Conservation (phyloP, 1,140 invertebrate genomes). For the Drosophila albomicans region DNA sequence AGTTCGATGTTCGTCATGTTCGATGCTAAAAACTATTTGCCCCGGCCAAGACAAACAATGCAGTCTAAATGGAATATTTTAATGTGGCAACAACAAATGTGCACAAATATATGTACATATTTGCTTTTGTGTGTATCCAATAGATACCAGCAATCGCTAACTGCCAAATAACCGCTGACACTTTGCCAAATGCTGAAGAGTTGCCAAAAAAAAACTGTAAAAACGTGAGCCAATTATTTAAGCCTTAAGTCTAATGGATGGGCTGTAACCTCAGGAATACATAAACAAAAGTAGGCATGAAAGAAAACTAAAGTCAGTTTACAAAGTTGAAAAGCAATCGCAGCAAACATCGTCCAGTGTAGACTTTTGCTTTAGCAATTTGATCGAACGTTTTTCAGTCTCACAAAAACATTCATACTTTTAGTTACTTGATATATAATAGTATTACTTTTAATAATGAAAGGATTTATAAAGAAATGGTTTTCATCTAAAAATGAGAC, state of each 20-base stretch:
- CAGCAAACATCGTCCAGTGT: neutral
- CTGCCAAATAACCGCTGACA: constrained; percentile 57
- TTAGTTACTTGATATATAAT: too few relatives aligned
- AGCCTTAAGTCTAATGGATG: constrained; percentile 28
- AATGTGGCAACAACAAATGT: constrained; percentile 5
- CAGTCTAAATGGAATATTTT: constrained; percentile 7
- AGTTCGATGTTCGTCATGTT: constrained; percentile 56
- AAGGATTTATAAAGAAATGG: too few relatives aligned
- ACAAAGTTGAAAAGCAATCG: neutral
- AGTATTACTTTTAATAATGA: too few relatives aligned
- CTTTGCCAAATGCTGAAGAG: constrained; percentile 52
- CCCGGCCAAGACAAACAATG: constrained; percentile 25
- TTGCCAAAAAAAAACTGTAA: constrained; percentile 59
- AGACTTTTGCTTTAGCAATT: neutral
- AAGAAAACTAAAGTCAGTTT: neutral
- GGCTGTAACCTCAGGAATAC: neutral
- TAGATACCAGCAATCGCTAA: constrained; percentile 24
- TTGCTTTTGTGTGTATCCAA: neutral
- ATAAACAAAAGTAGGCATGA: neutral
- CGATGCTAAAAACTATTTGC: constrained; percentile 8
- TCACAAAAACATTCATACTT: too few relatives aligned
- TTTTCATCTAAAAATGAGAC: too few relatives aligned
- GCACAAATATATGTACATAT: neutral
- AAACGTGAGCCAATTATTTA: constrained; percentile 44
- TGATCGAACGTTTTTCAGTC: too few relatives aligned